phyloP scores from a whole-genome alignment of 2,113 vertebrate genomes.

The Sceloporus undulatus region DNA sequence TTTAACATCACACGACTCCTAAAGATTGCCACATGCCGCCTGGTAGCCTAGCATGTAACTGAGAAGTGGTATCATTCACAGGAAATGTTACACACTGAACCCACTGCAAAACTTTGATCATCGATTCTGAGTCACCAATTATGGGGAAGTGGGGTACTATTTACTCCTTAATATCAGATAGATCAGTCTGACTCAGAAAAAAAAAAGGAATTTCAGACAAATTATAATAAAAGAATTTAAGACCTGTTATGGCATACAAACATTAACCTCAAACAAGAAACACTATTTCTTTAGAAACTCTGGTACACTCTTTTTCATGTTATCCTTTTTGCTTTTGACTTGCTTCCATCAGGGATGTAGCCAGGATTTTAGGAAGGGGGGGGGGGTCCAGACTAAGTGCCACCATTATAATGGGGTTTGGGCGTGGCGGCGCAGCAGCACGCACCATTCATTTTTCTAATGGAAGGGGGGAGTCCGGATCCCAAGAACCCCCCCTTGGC shows the following conservation, averaged over 20 bases:
- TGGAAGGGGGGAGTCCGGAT: no score
- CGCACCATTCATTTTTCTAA: no score
- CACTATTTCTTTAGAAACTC: neutral
- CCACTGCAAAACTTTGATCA: conserved; percentile 18
- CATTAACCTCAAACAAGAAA: neutral
- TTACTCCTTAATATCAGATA: neutral
- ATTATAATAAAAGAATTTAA: neutral
- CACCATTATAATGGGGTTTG: no score
- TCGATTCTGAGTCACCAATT: neutral
- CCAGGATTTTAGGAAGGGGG: no score
- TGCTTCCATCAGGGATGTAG: neutral
- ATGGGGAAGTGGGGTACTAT: neutral
- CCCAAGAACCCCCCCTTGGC: no score
- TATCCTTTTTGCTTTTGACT: neutral
- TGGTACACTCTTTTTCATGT: neutral
- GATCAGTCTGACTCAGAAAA: neutral
- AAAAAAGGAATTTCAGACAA: neutral
- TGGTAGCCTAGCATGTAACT: conserved; percentile 6
- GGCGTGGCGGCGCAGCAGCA: no score
- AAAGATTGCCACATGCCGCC: conserved; percentile 3
- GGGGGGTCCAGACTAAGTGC: no score
- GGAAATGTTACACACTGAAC: neutral
- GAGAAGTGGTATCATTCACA: conserved; percentile 38
- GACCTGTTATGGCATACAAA: neutral
- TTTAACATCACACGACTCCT: rapidly evolving